Conservation (phyloP, 2,797 vertebrate species). For the Rhinoraja longicauda region DNA sequence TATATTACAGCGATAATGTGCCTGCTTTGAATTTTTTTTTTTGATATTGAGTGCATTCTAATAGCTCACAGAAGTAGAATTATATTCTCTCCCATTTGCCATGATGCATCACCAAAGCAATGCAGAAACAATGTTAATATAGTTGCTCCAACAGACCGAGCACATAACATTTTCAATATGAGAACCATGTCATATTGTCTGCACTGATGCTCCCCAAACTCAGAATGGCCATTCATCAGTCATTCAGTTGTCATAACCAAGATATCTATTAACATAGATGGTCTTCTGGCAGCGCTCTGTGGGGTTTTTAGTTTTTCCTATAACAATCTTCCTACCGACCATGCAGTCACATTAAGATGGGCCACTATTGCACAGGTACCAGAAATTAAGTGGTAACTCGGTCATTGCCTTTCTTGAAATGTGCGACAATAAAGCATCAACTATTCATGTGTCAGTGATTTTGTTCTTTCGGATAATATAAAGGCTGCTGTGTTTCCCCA, state of each 20-base stretch:
- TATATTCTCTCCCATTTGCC: background rate
- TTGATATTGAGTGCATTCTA: background rate
- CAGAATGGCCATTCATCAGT: background rate
- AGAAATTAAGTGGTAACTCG: no score
- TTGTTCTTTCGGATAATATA: background rate
- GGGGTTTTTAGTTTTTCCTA: background rate
- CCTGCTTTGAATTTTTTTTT: background rate
- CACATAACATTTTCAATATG: background rate
- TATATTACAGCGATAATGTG: background rate
- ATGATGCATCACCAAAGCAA: background rate
- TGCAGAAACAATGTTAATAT: background rate
- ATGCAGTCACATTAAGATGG: background rate
- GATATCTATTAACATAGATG: background rate
- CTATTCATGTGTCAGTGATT: background rate
- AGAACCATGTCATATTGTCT: background rate
- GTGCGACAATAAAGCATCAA: no score
- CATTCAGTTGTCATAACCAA: background rate
- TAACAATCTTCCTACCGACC: background rate
- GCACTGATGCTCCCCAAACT: background rate
- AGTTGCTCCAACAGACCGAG: background rate
- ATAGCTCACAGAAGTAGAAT: background rate
- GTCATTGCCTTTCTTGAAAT: no score
- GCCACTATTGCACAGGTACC: no score
- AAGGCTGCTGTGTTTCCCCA: background rate
- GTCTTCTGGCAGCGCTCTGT: background rate